Conservation (phyloP, 2,797 vertebrate genomes). For the Apodemus agrarius region DNA sequence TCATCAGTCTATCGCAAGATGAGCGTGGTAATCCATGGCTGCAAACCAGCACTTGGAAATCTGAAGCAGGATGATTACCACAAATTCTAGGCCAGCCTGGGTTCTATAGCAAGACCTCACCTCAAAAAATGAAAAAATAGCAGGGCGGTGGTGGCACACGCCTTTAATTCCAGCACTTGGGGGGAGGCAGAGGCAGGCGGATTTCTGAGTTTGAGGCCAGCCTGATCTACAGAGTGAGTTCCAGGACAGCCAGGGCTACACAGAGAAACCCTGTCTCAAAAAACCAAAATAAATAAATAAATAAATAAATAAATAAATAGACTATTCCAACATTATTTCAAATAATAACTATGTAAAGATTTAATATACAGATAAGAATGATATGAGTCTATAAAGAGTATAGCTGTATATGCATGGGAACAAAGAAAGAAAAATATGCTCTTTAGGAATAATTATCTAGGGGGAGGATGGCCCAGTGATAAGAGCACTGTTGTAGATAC, state of each 20-base stretch:
- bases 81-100: neutral
- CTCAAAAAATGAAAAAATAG: neutral
- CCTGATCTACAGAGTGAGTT: too few relatives aligned
- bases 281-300: neutral
- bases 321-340: conserved; percentile 50
- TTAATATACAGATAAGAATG: conserved; percentile 45
- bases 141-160: too few relatives aligned
- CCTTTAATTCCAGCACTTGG: too few relatives aligned
- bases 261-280: too few relatives aligned
- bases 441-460: conserved; percentile 55
- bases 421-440: conserved; percentile 9
- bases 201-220: too few relatives aligned
- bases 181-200: too few relatives aligned
- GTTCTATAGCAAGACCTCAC: neutral
- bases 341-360: conserved; percentile 55
- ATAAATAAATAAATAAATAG: neutral
- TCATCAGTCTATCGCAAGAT: conserved; percentile 56
- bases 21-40: neutral
- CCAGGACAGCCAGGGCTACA: too few relatives aligned
- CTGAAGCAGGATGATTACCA: neutral
- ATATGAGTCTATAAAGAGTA: conserved; percentile 51
- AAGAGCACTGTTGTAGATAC: neutral
- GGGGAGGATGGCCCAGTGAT: neutral
- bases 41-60: neutral
- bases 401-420: conserved; percentile 14